A percentile compares a stretch with the other conserved stretches of the same genome.
Evolutionary conservation across 2,888 invertebrate genomes (phyloP).

Genomic region (Xanthia togata): DNA sequence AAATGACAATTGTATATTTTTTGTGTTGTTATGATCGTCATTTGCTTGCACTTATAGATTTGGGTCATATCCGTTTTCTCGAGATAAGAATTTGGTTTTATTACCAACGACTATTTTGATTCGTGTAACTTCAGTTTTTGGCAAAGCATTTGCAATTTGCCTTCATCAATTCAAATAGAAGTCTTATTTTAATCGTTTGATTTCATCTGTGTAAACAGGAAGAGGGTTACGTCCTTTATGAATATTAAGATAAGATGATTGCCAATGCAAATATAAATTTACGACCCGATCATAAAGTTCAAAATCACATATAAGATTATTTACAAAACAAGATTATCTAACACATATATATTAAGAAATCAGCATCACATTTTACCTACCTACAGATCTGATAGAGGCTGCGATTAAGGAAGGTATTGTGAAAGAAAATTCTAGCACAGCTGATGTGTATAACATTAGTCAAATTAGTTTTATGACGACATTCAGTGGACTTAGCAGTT

Average conservation of each 20-base stretch:
- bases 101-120: neutral
- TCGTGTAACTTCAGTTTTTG: neutral
- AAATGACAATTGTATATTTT: neutral
- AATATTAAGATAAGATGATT: conserved; percentile 4
- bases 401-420: conserved; percentile 38
- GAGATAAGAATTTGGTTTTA: neutral
- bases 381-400: conserved; percentile 22
- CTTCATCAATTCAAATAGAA: neutral
- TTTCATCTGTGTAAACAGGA: conserved; percentile 31
- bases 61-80: conserved; percentile 12
- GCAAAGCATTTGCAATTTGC: neutral
- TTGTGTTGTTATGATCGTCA: neutral
- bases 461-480: conserved; percentile 29
- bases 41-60: neutral
- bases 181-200: neutral
- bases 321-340: conserved; percentile 38
- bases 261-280: conserved; percentile 24
- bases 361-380: conserved; percentile 43
- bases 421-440: conserved; percentile 57
- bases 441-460: conserved; percentile 32
- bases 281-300: neutral
- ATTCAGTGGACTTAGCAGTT: conserved; percentile 21
- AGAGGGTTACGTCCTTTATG: conserved; percentile 8
- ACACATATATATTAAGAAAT: conserved; percentile 19
- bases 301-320: conserved; percentile 15